Evolutionary conservation across 1,140 invertebrate genomes (phyloP), one percentile per base, ranked within the genome.

Genomic region (Drosophila nannoptera): DNA sequence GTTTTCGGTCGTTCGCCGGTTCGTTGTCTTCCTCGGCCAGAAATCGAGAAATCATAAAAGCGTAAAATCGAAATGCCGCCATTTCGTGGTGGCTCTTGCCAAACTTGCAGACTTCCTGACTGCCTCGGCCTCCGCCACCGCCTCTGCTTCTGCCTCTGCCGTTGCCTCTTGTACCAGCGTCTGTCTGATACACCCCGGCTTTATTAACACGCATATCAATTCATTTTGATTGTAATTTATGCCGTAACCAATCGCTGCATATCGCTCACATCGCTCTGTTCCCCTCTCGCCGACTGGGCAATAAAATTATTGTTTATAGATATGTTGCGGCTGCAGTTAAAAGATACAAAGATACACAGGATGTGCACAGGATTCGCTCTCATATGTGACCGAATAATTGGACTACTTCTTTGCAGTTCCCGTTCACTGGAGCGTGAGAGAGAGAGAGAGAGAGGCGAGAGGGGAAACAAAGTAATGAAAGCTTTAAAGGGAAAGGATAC

Each of bases 211-310:
- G 80, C 80, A 84, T 84, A 84, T 84, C 81, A 84, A 84, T 84
- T 84, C 80, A 86, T 80, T 86, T 80, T 86, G 81, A 84, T 86
- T 84, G 77, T 84, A 84, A 84, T 84, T 84, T 84, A 84, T 84
- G 77, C 80, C 80, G 80, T 80, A 69, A 65, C 80, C 80, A 86
- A 84, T 84, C 73, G 80, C 73, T 86, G 80, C 80, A 84, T 84
- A 84, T 84, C 80, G 80, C 80, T 84, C 81, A 86, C 69, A 84
- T 84, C 81, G 40, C 38, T 9, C 52, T 36, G 56, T 32, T 61
- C 35, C 58, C 22, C 36, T 16, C 32, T 33, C 45, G 40, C 22
- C 35, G 60, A 40, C 35, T 11, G 38, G 48, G 63, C 64, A 80
- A 84, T 84, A 84, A 84, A 86, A 80, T 80, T 86, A 84, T 84